phyloP scores from a whole-genome alignment of 1,140 invertebrate genomes.

The Drosophila bocki region DNA sequence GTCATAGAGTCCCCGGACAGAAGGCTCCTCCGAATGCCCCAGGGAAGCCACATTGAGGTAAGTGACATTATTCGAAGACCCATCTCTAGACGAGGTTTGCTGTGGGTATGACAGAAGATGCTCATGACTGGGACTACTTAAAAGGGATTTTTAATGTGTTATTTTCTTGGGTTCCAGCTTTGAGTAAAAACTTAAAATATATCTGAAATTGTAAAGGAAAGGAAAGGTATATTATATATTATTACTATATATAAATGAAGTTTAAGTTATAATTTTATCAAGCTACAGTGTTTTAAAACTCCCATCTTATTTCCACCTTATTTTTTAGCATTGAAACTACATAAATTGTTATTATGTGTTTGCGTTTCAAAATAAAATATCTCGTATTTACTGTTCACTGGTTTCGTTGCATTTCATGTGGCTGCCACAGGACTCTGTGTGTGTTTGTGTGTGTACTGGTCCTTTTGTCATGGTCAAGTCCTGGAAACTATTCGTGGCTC shows the following conservation, averaged over 20 bases:
- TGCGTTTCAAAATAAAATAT: slow-evolving; percentile 32
- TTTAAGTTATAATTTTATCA: neutral
- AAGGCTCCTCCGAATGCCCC: neutral
- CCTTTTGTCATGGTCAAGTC: slow-evolving; percentile 34
- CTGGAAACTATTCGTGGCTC: slow-evolving; percentile 42
- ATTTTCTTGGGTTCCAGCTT: neutral
- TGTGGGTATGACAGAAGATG: slow-evolving; percentile 3
- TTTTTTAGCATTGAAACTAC: slow-evolving; percentile 12
- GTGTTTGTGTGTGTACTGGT: neutral
- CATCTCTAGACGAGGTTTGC: slow-evolving; percentile 12
- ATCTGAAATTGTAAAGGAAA: neutral
- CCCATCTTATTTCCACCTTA: slow-evolving; percentile 9
- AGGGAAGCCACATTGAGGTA: slow-evolving; percentile 26
- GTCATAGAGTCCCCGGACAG: slow-evolving; percentile 29
- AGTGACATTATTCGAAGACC: slow-evolving; percentile 46
- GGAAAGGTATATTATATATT: neutral
- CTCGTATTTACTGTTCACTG: slow-evolving; percentile 47
- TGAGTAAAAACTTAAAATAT: neutral
- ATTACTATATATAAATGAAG: neutral
- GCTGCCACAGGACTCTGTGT: slow-evolving; percentile 8
- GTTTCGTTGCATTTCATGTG: slow-evolving; percentile 33
- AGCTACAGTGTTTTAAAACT: neutral
- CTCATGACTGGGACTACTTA: neutral
- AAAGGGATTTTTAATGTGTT: neutral
- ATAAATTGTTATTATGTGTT: slow-evolving; percentile 40